Conservation (phyloP, 2,888 invertebrate genomes). For the Auanema sp. region DNA sequence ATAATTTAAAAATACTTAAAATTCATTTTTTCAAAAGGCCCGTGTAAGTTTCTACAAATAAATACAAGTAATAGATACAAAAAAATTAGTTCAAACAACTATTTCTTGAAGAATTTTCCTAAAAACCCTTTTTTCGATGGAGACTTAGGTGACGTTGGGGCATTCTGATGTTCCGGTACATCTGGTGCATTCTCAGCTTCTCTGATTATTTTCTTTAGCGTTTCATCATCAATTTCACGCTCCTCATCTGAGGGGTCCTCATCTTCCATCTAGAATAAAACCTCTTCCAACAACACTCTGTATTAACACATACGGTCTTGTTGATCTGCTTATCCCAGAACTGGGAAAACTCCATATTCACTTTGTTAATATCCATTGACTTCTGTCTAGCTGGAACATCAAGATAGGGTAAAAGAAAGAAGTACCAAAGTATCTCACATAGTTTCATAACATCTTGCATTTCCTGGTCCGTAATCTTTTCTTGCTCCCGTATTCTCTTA, state of each 20-base stretch:
- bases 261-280: not conserved
- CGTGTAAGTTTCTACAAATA: too few relatives aligned
- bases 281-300: too few relatives aligned
- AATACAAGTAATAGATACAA: not conserved
- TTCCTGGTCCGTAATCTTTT: conserved; percentile 14
- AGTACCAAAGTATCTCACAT: conserved; percentile 16
- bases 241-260: conserved; percentile 28
- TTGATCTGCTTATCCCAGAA: conserved; percentile 42
- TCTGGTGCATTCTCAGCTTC: conserved; percentile 42
- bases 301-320: conserved; percentile 19
- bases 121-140: conserved; percentile 32
- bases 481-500: too few relatives aligned
- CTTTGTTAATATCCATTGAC: conserved; percentile 40
- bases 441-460: conserved; percentile 26
- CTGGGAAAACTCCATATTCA: conserved; percentile 37
- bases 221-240: conserved; percentile 42
- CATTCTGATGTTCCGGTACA: conserved; percentile 12
- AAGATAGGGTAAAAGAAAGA: conserved; percentile 8
- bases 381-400: conserved; percentile 36
- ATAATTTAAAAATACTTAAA: too few relatives aligned
- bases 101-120: conserved; percentile 34
- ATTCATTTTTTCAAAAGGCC: too few relatives aligned
- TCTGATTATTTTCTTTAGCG: conserved; percentile 30
- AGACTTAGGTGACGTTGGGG: conserved; percentile 22
- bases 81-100: not conserved